phyloP scores from a whole-genome alignment of 2,888 invertebrate species.

The Labia minor region DNA sequence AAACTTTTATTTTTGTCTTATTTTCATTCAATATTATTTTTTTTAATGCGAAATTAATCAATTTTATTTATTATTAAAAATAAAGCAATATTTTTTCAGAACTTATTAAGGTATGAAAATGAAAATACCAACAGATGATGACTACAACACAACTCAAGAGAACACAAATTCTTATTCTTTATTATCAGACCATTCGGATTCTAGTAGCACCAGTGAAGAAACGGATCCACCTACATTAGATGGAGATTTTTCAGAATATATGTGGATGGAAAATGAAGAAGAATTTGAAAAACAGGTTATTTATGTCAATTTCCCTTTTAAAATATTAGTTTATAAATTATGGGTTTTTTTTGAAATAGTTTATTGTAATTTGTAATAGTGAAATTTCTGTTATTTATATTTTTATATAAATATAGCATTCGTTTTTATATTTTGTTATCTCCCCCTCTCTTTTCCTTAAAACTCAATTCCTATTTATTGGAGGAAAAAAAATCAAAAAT shows the following conservation, averaged over 20 bases:
- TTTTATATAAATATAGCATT: too few species aligned
- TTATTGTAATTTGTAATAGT: slow-evolving; percentile 18
- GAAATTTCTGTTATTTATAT: slow-evolving; percentile 15
- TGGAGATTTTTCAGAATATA: slow-evolving; percentile 76
- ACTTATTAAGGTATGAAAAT: slow-evolving; percentile 22
- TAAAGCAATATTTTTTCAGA: too few species aligned
- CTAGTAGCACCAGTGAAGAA: slow-evolving; percentile 25
- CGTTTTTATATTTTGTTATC: too few species aligned
- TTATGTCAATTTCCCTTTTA: not conserved
- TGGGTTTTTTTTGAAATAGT: not conserved
- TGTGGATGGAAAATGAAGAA: slow-evolving; percentile 93
- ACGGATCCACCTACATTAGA: slow-evolving; percentile 37
- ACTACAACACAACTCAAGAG: not conserved
- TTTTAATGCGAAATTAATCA: too few species aligned
- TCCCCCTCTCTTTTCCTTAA: too few species aligned
- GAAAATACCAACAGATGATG: slow-evolving; percentile 25
- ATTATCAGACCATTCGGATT: slow-evolving; percentile 25
- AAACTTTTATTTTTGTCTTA: too few species aligned
- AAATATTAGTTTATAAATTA: not conserved
- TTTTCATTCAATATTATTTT: too few species aligned
- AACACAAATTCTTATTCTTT: slow-evolving; percentile 24
- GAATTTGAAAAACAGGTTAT: slow-evolving; percentile 80
- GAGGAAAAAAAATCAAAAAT: too few species aligned
- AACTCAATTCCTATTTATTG: too few species aligned
- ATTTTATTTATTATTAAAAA: too few species aligned